These are phyloP conservation scores for Urocitellus parryii DNA, from an alignment of 2,113 vertebrate species.

Conservation along the genomic window DNA sequence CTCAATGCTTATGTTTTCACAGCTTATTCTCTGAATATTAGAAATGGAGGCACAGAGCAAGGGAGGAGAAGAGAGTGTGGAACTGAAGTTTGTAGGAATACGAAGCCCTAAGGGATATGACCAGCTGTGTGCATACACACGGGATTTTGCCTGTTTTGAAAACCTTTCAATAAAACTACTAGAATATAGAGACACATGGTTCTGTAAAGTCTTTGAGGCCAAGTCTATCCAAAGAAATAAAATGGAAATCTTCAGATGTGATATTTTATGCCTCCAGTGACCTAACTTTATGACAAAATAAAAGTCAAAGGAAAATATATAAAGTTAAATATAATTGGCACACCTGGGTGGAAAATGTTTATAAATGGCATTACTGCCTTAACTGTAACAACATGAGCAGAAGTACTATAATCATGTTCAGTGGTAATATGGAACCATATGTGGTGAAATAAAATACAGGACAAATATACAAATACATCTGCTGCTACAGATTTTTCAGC, in stretches of 20 bases:
- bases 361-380: conserved; percentile 55
- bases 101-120: neutral
- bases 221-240: conserved; percentile 40
- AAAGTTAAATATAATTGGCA: conserved; percentile 67
- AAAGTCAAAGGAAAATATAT: conserved; percentile 56
- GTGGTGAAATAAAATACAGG: conserved; percentile 72
- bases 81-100: neutral
- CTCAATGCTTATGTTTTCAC: neutral
- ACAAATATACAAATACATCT: conserved; percentile 79
- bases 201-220: neutral
- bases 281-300: conserved; percentile 59
- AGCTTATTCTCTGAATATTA: neutral
- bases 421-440: conserved; percentile 24
- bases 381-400: conserved; percentile 23
- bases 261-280: conserved; percentile 52
- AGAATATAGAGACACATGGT: neutral
- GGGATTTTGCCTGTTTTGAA: neutral
- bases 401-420: neutral
- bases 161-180: conserved; percentile 22
- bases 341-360: conserved; percentile 63
- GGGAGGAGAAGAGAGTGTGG: neutral
- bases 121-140: neutral
- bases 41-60: neutral
- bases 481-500: conserved; percentile 65
- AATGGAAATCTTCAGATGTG: conserved; percentile 42